Evolutionary conservation across 35 echinoderm and acorn worm genomes (phyloP).

Genomic region (Stichopus chloronotus): DNA sequence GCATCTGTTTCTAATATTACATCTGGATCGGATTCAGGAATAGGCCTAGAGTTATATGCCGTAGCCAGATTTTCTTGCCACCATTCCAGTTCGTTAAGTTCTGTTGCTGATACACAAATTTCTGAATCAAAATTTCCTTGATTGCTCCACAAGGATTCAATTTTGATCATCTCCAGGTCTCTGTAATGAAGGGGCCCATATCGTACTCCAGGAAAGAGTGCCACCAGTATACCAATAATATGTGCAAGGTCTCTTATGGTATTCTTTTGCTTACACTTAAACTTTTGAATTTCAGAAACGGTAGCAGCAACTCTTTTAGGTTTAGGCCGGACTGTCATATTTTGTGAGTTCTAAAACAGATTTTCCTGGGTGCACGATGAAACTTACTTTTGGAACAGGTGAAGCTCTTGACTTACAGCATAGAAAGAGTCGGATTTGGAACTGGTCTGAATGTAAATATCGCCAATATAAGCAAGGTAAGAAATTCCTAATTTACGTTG

Average conservation of each 20-base stretch:
- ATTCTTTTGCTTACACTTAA: conserved; percentile 16
- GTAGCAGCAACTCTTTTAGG: background rate
- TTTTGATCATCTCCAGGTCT: conserved; percentile 36
- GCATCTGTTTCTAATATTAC: conserved; percentile 51
- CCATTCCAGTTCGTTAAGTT: conserved; percentile 43
- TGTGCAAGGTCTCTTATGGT: conserved; percentile 48
- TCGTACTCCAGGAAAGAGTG: conserved; percentile 33
- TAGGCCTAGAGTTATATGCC: background rate
- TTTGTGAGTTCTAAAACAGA: conserved; percentile 21
- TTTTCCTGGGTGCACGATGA: conserved; percentile 57
- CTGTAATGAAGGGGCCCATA: conserved; percentile 60
- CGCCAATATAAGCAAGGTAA: background rate
- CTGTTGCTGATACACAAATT: background rate
- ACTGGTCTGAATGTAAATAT: conserved; percentile 26
- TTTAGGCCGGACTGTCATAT: no score
- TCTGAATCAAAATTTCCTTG: conserved; percentile 18
- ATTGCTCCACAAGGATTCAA: background rate
- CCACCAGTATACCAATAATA: conserved; percentile 56
- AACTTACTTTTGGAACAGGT: conserved; percentile 52
- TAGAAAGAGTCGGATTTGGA: background rate
- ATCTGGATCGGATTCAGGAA: conserved; percentile 14
- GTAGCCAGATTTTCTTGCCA: background rate
- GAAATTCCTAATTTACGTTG: conserved; percentile 1
- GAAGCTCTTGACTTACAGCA: background rate
- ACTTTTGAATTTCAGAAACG: background rate